Evolutionary conservation across 2,113 vertebrate species (phyloP).

Genomic region (Psephotus haematonotus): DNA sequence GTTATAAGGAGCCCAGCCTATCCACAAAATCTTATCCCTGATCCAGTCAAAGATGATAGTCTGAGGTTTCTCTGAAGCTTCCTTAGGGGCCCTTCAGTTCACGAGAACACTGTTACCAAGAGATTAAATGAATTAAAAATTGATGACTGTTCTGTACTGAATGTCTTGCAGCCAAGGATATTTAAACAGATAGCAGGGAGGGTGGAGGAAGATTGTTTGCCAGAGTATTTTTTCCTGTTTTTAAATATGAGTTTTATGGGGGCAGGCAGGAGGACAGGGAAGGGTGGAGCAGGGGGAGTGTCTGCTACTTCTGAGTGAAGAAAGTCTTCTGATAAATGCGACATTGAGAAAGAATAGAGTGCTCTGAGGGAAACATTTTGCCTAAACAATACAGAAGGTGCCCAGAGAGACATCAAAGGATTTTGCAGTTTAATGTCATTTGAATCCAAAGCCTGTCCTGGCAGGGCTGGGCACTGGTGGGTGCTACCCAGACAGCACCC

Average conservation of each 20-base stretch:
- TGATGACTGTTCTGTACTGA: constrained; percentile 71
- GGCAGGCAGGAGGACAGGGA: background rate
- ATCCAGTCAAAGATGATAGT: constrained; percentile 7
- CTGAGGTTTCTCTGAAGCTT: constrained; percentile 68
- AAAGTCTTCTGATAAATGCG: background rate
- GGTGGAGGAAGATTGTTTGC: background rate
- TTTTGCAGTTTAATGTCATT: background rate
- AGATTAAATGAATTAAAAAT: constrained; percentile 79
- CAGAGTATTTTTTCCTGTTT: constrained; percentile 29
- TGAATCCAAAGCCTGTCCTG: background rate
- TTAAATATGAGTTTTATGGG: constrained; percentile 47
- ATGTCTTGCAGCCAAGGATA: constrained; percentile 73
- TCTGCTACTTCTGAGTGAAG: background rate
- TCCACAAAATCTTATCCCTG: background rate
- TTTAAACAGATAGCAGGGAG: constrained; percentile 68
- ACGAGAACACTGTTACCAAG: constrained; percentile 68
- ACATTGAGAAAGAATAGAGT: background rate
- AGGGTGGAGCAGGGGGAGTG: background rate
- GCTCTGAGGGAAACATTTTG: background rate
- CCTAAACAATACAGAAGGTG: background rate
- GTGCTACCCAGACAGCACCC: background rate
- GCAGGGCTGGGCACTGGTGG: background rate
- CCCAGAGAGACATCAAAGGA: background rate
- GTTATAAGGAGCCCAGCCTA: constrained; percentile 10
- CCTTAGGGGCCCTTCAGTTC: constrained; percentile 70